A percentile compares a stretch with the other conserved stretches of the same genome.
Evolutionary conservation across 64 coral and sea anemone genomes (phyloP).

Genomic region (Porites australiensis): DNA sequence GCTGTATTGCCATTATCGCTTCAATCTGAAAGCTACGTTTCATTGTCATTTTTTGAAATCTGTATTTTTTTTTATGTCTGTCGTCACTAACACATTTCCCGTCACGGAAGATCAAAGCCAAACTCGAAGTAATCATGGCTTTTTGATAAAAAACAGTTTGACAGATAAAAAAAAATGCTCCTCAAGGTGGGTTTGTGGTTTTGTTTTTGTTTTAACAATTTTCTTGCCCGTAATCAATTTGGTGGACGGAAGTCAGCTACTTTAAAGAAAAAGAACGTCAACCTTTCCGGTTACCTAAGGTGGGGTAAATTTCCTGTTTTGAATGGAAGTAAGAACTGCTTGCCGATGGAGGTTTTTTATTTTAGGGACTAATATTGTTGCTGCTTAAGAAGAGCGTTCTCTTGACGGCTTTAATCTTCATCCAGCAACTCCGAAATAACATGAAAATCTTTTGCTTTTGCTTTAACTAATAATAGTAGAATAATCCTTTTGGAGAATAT

Average conservation of each 20-base stretch:
- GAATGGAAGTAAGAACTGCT: not conserved
- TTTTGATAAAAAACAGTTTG: not conserved
- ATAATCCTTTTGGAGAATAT: not conserved
- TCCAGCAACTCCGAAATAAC: not conserved
- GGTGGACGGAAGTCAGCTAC: slow-evolving; percentile 11
- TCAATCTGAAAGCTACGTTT: not conserved
- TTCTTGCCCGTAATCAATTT: slow-evolving; percentile 43
- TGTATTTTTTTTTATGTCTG: not conserved
- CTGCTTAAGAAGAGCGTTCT: no score
- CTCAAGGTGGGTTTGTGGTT: not conserved
- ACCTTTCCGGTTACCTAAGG: not conserved
- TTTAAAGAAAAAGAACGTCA: not conserved
- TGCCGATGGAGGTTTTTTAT: no score
- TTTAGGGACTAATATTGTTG: no score
- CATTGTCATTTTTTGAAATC: not conserved
- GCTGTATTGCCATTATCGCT: not conserved
- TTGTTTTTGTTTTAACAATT: not conserved
- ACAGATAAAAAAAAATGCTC: not conserved
- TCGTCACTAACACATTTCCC: not conserved
- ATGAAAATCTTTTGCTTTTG: not conserved
- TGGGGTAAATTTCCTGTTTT: not conserved
- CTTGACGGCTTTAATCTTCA: no score
- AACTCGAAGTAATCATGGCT: not conserved
- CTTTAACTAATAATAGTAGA: not conserved
- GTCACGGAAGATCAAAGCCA: slow-evolving; percentile 13